Evolutionary conservation across 1,140 invertebrate species (phyloP).

Genomic region (Mycetomoellerius zeteki): DNA sequence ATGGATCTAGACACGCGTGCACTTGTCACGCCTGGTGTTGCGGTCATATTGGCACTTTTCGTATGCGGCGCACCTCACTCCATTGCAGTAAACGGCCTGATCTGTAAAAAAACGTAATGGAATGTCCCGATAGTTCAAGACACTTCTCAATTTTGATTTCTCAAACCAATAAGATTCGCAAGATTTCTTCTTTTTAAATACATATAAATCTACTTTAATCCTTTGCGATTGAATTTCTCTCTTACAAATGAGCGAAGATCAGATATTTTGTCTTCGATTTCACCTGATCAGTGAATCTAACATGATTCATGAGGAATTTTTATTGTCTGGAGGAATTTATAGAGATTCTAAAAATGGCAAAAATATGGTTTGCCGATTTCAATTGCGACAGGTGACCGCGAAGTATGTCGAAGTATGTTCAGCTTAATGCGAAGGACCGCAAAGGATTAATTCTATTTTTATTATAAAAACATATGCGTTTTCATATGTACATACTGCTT

Average conservation of each 20-base stretch:
- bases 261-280: background rate
- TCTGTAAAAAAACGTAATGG: constrained; percentile 83
- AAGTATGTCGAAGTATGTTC: background rate
- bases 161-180: background rate
- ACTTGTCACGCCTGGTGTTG: constrained; percentile 89
- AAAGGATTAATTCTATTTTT: background rate
- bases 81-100: constrained; percentile 89
- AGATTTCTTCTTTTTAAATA: background rate
- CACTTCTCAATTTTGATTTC: too few species aligned
- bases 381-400: background rate
- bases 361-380: background rate
- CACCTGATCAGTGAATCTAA: background rate
- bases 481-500: constrained; percentile 65
- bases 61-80: constrained; percentile 89
- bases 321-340: background rate
- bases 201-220: background rate
- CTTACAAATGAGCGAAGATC: background rate
- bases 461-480: constrained; percentile 39
- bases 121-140: background rate
- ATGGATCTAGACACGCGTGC: constrained; percentile 85
- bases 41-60: constrained; percentile 90
- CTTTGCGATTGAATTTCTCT: background rate
- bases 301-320: background rate
- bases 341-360: background rate
- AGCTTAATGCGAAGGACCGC: background rate